Base-by-base conservation (phyloP, 2,888 invertebrate species). In the Chesias legatella region DNA sequence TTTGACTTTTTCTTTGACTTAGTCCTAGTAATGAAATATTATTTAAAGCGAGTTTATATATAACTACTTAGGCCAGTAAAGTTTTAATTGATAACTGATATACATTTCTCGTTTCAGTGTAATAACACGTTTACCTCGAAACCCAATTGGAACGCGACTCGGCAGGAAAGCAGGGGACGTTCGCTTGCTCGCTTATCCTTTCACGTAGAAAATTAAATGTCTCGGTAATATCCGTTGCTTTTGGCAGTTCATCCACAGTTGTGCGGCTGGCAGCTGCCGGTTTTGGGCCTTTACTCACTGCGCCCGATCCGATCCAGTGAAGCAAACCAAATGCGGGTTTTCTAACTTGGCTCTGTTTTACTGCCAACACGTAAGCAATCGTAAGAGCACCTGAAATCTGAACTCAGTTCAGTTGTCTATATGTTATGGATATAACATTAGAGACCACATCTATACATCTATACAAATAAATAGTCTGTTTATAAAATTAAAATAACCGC, bases 121-220 rank as follows among this genome's bases (percentile, higher is more conserved):
- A 59, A 60, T 63, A 67, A 17, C 13, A 17, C 13, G 65, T 77
- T 78, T 75, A 73, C 54, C 36, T 30, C 58, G 66, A 67, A 82
- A 80, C 75, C 74, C 79, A 78, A 81, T 80, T 81, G 72, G 74
- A 71, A 62, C 62, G 63, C 59, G 39, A 51, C 62, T 54, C 71
- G 70, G 75, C 71, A 70, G 75, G 77, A 75, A 71, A 72, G 71
- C 71, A 61, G 64, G 67, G 79, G 76, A 78, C 78, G 82, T 77
- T 76, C 78, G 64, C 72, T 73, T 67, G 79, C 77, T 17, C 13
- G 13, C 81, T 85, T 85, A 84, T 85, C 84, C 83, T 74, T 86
- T 77, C 86, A 85, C 85, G 86, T 86, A 85, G 86, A 86, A 86
- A 86, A 86, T 86, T 85, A 86, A 86, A 86, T 79, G 86, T 86